Evolutionary conservation across 1,140 invertebrate genomes (phyloP), one percentile per base, ranked within the genome.

Genomic region (Xylocopa sonorina): DNA sequence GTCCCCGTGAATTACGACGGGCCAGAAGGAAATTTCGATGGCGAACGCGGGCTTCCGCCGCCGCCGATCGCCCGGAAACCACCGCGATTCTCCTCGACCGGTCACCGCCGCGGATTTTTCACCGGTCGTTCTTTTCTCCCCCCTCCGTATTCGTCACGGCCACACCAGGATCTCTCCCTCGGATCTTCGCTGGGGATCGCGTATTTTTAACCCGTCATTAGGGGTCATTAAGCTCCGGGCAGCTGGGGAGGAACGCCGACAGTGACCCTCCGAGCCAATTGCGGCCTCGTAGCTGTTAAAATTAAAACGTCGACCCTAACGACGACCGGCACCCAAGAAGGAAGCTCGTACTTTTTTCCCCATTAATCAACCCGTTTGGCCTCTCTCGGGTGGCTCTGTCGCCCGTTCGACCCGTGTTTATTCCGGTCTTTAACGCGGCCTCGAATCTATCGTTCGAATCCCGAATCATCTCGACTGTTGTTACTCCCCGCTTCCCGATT

Each of bases 141-240:
- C 16, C 41, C 41, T 24, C 7, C 5, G 38, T 16, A n/a, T 46
- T 76, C 50, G 62, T 32, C 38, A 46, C 73, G 38, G n/a, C n/a
- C 48, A 38, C 66, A 24, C 38, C 34, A n/a, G n/a, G n/a, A n/a
- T n/a, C n/a, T n/a, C 34, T 34, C 46, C 27, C 18, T 46, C 64
- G 62, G n/a, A 76, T 77, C 74, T 58, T 43, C 10, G 14, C 12
- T 29, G 12, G 18, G 72, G 46, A 46, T 46, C 38, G n/a, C 41
- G 4, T 58, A 77, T 77, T 77, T 77, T 77, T 77, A 77, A 68
- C 74, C 53, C 27, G 14, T 67, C 73, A 53, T 66, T 76, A 76
- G 41, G 62, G 62, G 38, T 67, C 51, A 57, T 76, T 76, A 76
- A 43, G 73, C 62, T 27, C 38, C 38, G 51, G 10, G 50, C 21